Evolutionary conservation across 1,140 invertebrate species (phyloP).

Genomic region (Streblospio benedicti): DNA sequence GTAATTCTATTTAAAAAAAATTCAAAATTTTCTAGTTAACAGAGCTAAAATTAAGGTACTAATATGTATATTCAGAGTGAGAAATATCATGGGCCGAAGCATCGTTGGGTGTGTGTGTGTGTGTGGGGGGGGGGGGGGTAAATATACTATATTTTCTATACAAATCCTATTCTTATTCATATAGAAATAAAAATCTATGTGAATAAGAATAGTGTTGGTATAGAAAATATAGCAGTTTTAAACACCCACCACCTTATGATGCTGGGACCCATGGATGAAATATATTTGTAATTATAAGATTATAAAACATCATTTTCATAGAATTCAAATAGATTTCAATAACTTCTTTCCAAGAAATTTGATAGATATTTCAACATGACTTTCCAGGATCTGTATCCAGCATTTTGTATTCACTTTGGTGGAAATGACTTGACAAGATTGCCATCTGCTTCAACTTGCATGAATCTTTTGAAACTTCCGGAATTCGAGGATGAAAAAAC

Average conservation of each 20-base stretch:
- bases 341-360: no score
- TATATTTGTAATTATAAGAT: background rate
- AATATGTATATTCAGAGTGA: background rate
- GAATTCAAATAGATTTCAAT: background rate
- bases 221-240: no score
- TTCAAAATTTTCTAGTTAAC: conserved; percentile 5
- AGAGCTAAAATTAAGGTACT: conserved; percentile 7
- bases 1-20: conserved; percentile 46
- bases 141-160: background rate
- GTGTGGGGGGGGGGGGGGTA: background rate
- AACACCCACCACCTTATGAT: no score
- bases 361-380: background rate
- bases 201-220: no score
- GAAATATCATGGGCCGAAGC: background rate
- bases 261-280: no score
- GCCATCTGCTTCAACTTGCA: conserved; percentile 91
- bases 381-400: conserved; percentile 77
- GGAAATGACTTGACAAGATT: conserved; percentile 71
- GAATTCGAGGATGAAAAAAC: conserved; percentile 71
- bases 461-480: conserved; percentile 93
- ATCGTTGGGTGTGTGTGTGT: background rate
- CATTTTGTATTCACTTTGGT: conserved; percentile 87
- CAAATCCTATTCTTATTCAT: no score
- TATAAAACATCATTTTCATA: background rate
- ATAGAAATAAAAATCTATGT: no score